Base-by-base conservation (phyloP, 1,140 invertebrate genomes). In the Antheraea mylitta region DNA sequence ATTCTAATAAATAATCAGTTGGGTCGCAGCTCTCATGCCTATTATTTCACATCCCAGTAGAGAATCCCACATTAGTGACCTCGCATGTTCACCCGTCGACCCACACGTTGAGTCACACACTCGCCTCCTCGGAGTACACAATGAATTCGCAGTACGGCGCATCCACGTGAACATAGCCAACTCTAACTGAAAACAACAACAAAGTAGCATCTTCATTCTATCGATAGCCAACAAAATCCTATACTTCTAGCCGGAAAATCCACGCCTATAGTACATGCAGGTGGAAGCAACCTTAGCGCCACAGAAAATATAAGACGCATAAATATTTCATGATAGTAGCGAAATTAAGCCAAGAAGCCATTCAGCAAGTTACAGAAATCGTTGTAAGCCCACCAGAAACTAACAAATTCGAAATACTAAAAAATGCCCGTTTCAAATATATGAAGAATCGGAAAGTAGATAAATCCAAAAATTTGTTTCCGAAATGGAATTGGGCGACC, bases 391-490 rank as follows among this genome's bases (percentile, higher is more conserved):
- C 68, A 9, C 74, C 74, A 10, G 69, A 70, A 0, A 37, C 16
- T 0, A 68, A 70, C 0, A 72, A 71, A 62, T 75, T 66, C 22
- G 53, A 69, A 2, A 66, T 59, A 2, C 64, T 75, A 16, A 71
- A 72, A 42, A 11, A 45, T 18, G 67, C 13, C 22, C 70, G 37
- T 11, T 72, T 1, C 8, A 30, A 10, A 42, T 71, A 10, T 74
- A 68, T n/a, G 69, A 74, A 13, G 73, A 74, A 22, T 69, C 64
- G 0, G 69, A 74, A 38, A 58, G 16, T 8, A 18, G 69, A 6
- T 69, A 71, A 18, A 13, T 74, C 0, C 69, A 74, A 48, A 74
- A 74, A n/a, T 18, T 74, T 0, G 11, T 74, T 0, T 18, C 37
- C 6, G 69, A 69, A 42, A 66, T 71, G 60, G 61, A 71, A 38